A percentile compares a stretch with the other conserved stretches of the same genome.
Evolutionary conservation across 1,140 invertebrate species (phyloP).

Genomic region (Telenomus remus): DNA sequence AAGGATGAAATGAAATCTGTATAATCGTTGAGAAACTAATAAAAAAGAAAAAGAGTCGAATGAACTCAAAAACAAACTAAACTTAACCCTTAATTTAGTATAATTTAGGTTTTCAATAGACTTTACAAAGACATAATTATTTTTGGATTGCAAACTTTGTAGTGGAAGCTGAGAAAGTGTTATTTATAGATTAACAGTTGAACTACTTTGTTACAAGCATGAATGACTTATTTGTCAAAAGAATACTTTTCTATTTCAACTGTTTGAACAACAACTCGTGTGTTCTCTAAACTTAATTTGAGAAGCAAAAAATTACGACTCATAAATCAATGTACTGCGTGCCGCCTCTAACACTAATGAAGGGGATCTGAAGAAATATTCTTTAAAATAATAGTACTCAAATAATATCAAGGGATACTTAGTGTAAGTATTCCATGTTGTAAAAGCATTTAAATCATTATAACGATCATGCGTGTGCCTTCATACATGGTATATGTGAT

Average conservation of each 20-base stretch:
- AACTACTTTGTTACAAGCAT: constrained; percentile 6
- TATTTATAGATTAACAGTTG: too few species aligned
- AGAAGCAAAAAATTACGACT: constrained; percentile 33
- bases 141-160: too few species aligned
- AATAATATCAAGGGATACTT: constrained; percentile 20
- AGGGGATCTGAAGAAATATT: constrained; percentile 31
- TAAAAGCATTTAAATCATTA: constrained; percentile 52
- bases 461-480: constrained; percentile 35
- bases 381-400: constrained; percentile 40
- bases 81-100: too few species aligned
- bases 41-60: too few species aligned
- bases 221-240: constrained; percentile 23
- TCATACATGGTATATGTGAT: constrained; percentile 35
- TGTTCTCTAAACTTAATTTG: constrained; percentile 38
- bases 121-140: too few species aligned
- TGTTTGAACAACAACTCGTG: constrained; percentile 14
- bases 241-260: constrained; percentile 12
- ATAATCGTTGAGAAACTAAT: too few species aligned
- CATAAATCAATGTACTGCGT: constrained; percentile 42
- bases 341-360: constrained; percentile 17
- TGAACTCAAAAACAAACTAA: too few species aligned
- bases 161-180: too few species aligned
- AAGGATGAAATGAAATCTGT: too few species aligned
- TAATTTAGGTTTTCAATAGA: too few species aligned
- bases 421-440: constrained; percentile 22